Evolutionary conservation across 2,113 vertebrate genomes (phyloP), one percentile per base, ranked within the genome.

Genomic region (Anoura caudifer): DNA sequence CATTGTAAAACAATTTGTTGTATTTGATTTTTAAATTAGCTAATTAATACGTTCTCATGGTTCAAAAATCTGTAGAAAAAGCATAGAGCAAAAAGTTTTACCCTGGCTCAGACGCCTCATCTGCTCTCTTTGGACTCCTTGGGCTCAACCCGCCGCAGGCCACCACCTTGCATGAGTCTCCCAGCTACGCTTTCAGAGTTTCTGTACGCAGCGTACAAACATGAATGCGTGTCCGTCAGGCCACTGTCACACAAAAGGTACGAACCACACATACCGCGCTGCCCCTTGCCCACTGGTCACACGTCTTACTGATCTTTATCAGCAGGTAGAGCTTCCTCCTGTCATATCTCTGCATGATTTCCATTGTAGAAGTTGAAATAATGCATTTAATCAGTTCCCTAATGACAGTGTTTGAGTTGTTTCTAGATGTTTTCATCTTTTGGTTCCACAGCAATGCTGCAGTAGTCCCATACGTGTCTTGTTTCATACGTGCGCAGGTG

Each of bases 11-110:
- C 26, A 17, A 24, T 75, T 82, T 17, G 14, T 28, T 59, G 33
- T 47, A 38, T 56, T 90, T 92, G 12, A 69, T 69, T 63, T 88
- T 87, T 77, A 12, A 47, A 20, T 89, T 50, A 31, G 63, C 11
- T 76, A n/a, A 41, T 76, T 76, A 24, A 52, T 45, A 54, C 16
- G 47, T 36, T 56, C 54, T 91, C 45, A 33, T 15, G 7, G 20
- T 61, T 63, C 26, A 65, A 84, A 86, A 82, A 59, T 16, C 50
- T 38, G 22, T 72, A 54, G 83, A 72, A 41, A 63, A 87, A 69
- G 33, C 72, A 8, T 9, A 24, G 20, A 43, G 52, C 41, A 36
- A 33, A 54, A 22, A 69, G 33, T 36, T 41, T 28, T 47, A 0
- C 50, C 12, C 19, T 56, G 41, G 11, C 2, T 47, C 28, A 1